phyloP scores from a whole-genome alignment of 2,888 invertebrate genomes.

The Apantesis nais region DNA sequence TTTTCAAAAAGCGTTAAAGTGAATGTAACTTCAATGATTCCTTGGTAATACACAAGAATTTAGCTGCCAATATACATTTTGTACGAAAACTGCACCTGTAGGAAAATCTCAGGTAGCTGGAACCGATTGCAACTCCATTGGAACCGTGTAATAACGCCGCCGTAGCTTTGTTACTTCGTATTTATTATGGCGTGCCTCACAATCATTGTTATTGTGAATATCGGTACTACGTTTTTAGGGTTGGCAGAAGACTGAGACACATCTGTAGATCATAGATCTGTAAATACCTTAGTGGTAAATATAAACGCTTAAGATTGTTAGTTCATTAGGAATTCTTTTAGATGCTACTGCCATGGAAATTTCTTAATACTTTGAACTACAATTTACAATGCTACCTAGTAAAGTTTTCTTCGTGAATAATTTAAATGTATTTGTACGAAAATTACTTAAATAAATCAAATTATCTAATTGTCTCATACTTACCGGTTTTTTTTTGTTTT shows the following conservation, averaged over 20 bases:
- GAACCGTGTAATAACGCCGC: constrained; percentile 40
- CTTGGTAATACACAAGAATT: background rate
- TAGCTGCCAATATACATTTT: background rate
- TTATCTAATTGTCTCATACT: background rate
- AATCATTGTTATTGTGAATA: constrained; percentile 36
- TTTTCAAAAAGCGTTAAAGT: background rate
- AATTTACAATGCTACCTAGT: background rate
- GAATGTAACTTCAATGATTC: background rate
- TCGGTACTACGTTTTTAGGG: constrained; percentile 30
- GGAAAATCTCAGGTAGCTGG: constrained; percentile 26
- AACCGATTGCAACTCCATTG: constrained; percentile 27
- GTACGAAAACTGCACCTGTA: constrained; percentile 1
- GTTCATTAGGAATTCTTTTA: background rate
- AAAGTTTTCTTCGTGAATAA: background rate
- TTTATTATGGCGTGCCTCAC: constrained; percentile 47
- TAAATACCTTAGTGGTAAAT: background rate
- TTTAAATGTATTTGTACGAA: too few species aligned
- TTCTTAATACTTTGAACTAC: too few species aligned
- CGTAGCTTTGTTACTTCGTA: constrained; percentile 46
- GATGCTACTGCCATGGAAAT: too few species aligned
- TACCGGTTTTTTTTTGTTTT: background rate
- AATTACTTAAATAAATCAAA: too few species aligned
- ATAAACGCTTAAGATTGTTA: background rate
- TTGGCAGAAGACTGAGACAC: constrained; percentile 11
- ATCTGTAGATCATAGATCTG: too few species aligned